phyloP scores from a whole-genome alignment of 1,140 invertebrate species.

The Chironomus tepperi region DNA sequence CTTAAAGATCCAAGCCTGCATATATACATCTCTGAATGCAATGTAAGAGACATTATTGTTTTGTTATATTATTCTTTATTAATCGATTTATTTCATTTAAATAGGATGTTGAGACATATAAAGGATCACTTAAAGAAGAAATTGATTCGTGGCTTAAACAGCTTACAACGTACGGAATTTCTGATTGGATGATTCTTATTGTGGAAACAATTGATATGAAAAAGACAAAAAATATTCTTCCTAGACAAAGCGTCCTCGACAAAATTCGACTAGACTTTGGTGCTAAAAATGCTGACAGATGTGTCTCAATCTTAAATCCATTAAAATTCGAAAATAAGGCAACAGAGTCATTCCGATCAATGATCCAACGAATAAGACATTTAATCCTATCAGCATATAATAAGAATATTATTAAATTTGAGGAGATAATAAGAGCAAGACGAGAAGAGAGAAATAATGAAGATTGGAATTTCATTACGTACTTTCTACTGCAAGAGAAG shows the following conservation, averaged over 20 bases:
- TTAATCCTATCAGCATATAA: conserved; percentile 83
- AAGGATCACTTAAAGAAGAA: conserved; percentile 73
- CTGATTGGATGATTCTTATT: conserved; percentile 90
- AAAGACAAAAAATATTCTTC: conserved; percentile 84
- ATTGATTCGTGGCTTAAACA: conserved; percentile 79
- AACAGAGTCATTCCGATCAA: conserved; percentile 78
- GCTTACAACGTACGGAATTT: conserved; percentile 61
- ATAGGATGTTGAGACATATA: conserved; percentile 87
- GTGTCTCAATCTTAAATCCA: conserved; percentile 84
- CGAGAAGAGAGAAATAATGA: conserved; percentile 82
- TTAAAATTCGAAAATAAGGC: conserved; percentile 79
- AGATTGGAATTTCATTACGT: conserved; percentile 90
- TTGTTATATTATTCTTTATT: neutral
- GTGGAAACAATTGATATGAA: conserved; percentile 88
- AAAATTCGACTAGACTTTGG: conserved; percentile 92
- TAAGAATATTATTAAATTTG: conserved; percentile 73
- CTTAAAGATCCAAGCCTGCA: conserved; percentile 84
- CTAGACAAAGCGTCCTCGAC: conserved; percentile 86
- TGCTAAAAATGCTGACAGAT: conserved; percentile 78
- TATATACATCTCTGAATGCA: conserved; percentile 91
- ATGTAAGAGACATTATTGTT: conserved; percentile 49
- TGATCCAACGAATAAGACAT: conserved; percentile 72
- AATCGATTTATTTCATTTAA: conserved; percentile 28
- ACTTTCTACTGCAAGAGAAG: conserved; percentile 92
- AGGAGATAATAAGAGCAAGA: conserved; percentile 83